These are phyloP conservation scores for Percopsis omiscomaycus DNA, from an alignment of 2,797 vertebrate species.

Conservation along the genomic window DNA sequence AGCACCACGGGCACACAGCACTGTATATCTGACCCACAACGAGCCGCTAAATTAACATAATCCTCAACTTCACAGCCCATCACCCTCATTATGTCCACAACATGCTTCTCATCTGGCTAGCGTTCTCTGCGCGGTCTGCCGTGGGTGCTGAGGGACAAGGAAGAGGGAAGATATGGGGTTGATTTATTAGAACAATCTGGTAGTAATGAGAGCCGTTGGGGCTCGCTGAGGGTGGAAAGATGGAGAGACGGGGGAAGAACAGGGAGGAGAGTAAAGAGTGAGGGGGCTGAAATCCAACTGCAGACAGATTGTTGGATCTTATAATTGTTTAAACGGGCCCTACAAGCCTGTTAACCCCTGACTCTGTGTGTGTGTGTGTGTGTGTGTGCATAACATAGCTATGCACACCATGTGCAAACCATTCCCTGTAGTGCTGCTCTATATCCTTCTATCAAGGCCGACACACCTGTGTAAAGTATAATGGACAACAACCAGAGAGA, in stretches of 20 bases:
- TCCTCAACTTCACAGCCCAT: constrained; percentile 46
- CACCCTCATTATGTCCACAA: constrained; percentile 38
- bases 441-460: constrained; percentile 27
- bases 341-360: constrained; percentile 19
- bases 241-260: constrained; percentile 33
- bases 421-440: constrained; percentile 30
- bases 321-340: constrained; percentile 61
- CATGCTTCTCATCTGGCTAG: constrained; percentile 54
- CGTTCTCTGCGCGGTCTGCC: constrained; percentile 22
- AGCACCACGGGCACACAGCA: not conserved
- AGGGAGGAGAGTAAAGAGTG: constrained; percentile 28
- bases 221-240: constrained; percentile 49
- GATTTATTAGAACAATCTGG: constrained; percentile 68
- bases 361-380: constrained; percentile 1
- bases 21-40: not conserved
- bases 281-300: constrained; percentile 57
- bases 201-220: constrained; percentile 55
- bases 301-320: constrained; percentile 70
- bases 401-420: constrained; percentile 26
- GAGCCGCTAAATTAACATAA: constrained; percentile 28
- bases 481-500: not conserved
- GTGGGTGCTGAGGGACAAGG: constrained; percentile 32
- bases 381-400: not conserved
- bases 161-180: constrained; percentile 11
- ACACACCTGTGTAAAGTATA: constrained; percentile 39